Evolutionary conservation across 2,888 invertebrate genomes (phyloP), one percentile per base, ranked within the genome.

Genomic region (Tryphoninae sp.): DNA sequence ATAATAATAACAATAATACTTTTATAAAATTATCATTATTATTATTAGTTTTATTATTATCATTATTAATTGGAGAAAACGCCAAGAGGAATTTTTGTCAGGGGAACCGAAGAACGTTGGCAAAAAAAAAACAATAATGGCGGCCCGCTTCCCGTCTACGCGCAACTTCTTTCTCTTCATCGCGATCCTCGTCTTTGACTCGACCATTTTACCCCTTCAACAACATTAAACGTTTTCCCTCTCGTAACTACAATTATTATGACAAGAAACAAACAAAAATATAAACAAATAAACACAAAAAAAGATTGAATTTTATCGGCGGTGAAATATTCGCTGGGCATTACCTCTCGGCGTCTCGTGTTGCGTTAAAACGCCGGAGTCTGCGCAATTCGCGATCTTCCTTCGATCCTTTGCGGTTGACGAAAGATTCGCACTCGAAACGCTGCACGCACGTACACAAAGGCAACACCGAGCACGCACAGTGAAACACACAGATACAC

Each of bases 81-180:
- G 26, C 26, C 2, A 3, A 26, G 26, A 26, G 26, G 26, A 26
- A 26, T 26, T 26, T 26, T 26, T 13, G 45, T 45, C 22, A 16
- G 1, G 45, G 13, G 13, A 45, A 45, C 13, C 13, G 1, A 45
- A 45, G 55, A 55, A 8, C 19, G 55, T 13, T 45, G 9, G 55
- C 6, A 19, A 51, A 61, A 67, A 78, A 78, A 61, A 67, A 78
- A 78, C 59, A 67, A 2, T 19, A 74, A 72, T 72, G 67, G 76
- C 76, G 72, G 53, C 59, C 9, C 8, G 72, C 64, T 72, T 26
- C 53, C 16, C 23, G 8, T 55, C 19, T 53, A 53, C 53, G 7
- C 53, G n/a, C 53, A 6, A 53, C 8, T 53, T 16, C 16, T 53
- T 19, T 11, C 8, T 45, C 8, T 0, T 45, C 45, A 13, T 13